Percentiles rank a stretch among this genome's conserved stretches.
Conservation (phyloP, 2,797 vertebrate genomes). For the Tiaroga cobitis region DNA sequence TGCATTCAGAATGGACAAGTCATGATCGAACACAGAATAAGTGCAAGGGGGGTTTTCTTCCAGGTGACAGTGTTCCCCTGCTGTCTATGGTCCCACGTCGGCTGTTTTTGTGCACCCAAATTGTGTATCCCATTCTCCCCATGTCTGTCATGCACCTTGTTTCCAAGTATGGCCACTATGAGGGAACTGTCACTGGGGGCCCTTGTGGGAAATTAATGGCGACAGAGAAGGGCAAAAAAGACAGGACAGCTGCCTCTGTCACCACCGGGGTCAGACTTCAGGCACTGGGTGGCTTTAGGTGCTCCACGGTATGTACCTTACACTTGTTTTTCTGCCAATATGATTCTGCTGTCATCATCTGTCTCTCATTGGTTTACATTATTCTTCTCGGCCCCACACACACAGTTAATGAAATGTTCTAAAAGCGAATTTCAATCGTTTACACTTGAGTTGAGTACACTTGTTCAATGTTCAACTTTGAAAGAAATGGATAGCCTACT, state of each 20-base stretch:
- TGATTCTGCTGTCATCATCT: conserved; percentile 71
- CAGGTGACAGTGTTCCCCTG: conserved; percentile 11
- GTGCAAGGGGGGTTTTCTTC: not conserved
- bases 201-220: conserved; percentile 91
- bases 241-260: conserved; percentile 93
- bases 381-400: conserved; percentile 2
- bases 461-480: not conserved
- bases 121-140: conserved; percentile 68
- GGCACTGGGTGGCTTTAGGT: conserved; percentile 71
- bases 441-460: not conserved
- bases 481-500: not conserved
- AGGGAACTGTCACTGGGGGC: conserved; percentile 85
- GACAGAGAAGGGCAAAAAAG: conserved; percentile 89
- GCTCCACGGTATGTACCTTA: conserved; percentile 63
- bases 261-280: conserved; percentile 75
- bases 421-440: not conserved
- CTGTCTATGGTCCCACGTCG: not conserved
- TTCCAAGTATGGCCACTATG: conserved; percentile 93
- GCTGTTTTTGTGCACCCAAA: conserved; percentile 45
- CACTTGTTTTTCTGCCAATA: conserved; percentile 75
- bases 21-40: not conserved
- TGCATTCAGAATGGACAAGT: not conserved
- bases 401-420: not conserved
- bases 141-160: conserved; percentile 76
- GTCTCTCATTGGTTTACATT: conserved; percentile 70